These are phyloP conservation scores for Platycheirus rosarum DNA, from an alignment of 2,888 invertebrate genomes.

Conservation along the genomic window DNA sequence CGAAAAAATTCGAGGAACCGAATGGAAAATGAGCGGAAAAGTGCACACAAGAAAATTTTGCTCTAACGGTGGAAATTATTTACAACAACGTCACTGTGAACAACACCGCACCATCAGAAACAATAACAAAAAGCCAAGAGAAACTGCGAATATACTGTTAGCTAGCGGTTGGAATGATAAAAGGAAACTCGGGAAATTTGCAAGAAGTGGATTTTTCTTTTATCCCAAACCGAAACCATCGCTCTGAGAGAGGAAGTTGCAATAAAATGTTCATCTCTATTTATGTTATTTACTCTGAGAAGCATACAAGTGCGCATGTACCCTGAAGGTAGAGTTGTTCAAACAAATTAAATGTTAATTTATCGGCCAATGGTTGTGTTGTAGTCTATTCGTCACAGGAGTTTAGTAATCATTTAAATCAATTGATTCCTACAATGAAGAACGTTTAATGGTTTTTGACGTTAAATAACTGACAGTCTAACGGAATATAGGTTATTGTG, in stretches of 20 bases:
- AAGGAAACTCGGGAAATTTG: conserved; percentile 57
- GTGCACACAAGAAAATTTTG: conserved; percentile 45
- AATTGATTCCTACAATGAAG: too few species aligned
- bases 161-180: conserved; percentile 68
- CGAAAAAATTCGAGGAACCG: conserved; percentile 39
- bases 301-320: conserved; percentile 34
- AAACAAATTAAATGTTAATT: too few species aligned
- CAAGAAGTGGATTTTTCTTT: conserved; percentile 64
- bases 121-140: conserved; percentile 39
- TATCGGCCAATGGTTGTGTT: too few species aligned
- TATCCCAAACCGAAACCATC: conserved; percentile 34
- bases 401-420: too few species aligned
- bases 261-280: not conserved
- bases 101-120: conserved; percentile 6
- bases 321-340: too few species aligned
- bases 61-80: conserved; percentile 40
- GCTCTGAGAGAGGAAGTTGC: conserved; percentile 27
- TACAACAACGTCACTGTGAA: conserved; percentile 55
- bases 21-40: conserved; percentile 38
- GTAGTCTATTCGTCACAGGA: too few species aligned
- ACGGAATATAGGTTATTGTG: not conserved
- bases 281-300: conserved; percentile 5
- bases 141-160: conserved; percentile 69
- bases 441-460: too few species aligned
- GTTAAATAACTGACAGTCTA: not conserved